Percentiles rank a stretch among this genome's conserved stretches.
phyloP scores from a whole-genome alignment of 2,113 vertebrate species.

The Takifugu bimaculatus region DNA sequence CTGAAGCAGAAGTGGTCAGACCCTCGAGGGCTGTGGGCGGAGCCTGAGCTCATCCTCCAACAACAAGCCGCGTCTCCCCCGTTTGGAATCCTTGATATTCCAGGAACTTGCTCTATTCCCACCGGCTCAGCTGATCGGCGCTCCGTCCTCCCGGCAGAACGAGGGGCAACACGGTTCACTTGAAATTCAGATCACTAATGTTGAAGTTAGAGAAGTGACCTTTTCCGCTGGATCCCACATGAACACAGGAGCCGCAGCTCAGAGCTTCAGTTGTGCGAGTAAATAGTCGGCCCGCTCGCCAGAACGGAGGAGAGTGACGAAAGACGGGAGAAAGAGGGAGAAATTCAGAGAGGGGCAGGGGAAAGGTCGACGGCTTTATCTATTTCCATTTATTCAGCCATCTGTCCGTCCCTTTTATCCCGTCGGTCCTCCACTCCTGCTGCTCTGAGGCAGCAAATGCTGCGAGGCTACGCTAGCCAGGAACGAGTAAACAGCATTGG shows the following conservation, averaged over 20 bases:
- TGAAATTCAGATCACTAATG: conserved; percentile 72
- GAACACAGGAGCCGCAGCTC: conserved; percentile 42
- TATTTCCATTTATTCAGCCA: conserved; percentile 38
- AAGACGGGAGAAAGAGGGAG: conserved; percentile 42
- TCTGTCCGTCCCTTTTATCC: conserved; percentile 31
- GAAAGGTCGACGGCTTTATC: conserved; percentile 46
- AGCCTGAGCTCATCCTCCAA: too few species aligned
- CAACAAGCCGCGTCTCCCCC: too few species aligned
- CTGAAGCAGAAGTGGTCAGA: conserved; percentile 36
- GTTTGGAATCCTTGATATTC: conserved; percentile 3
- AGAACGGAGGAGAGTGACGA: conserved; percentile 43
- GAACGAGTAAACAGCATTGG: too few species aligned
- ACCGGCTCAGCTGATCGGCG: conserved; percentile 9
- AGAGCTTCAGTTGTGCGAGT: conserved; percentile 42
- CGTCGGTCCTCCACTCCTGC: conserved; percentile 1
- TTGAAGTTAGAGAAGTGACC: conserved; percentile 70
- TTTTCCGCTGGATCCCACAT: conserved; percentile 61
- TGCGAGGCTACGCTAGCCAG: too few species aligned
- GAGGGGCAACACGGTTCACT: conserved; percentile 46
- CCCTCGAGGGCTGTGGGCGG: background rate
- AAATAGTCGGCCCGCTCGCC: conserved; percentile 39
- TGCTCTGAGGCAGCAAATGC: background rate
- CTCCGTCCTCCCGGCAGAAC: conserved; percentile 12
- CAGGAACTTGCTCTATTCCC: background rate
- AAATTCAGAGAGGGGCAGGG: conserved; percentile 39